A percentile compares a stretch with the other conserved stretches of the same genome.
Conservation (phyloP, 2,113 vertebrate species). For the Camarhynchus parvulus region DNA sequence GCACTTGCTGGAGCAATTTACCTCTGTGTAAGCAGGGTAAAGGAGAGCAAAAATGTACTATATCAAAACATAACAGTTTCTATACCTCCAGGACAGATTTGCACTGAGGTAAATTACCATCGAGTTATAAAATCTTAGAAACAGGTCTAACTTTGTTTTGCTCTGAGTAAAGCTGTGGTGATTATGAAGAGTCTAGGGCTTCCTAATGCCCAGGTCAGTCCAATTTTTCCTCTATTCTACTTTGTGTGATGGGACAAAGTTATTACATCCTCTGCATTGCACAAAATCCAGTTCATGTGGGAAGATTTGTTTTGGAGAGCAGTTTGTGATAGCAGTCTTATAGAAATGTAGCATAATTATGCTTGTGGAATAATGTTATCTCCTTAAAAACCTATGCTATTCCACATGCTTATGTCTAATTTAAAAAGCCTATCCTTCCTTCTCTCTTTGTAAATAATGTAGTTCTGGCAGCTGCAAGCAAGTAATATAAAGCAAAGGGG, state of each 20-base stretch:
- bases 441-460: not conserved
- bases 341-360: not conserved
- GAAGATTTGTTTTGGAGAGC: not conserved
- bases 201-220: not conserved
- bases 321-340: not conserved
- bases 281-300: not conserved
- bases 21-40: not conserved
- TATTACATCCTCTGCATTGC: not conserved
- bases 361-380: not conserved
- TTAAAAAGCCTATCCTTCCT: not conserved
- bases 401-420: not conserved
- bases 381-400: not conserved
- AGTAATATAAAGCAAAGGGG: not conserved
- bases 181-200: not conserved
- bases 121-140: not conserved
- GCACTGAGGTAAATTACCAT: not conserved
- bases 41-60: not conserved
- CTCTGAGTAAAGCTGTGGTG: not conserved
- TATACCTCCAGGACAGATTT: not conserved
- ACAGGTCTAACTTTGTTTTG: not conserved
- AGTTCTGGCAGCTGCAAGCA: not conserved
- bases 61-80: not conserved
- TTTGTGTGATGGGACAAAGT: not conserved
- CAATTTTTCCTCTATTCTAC: not conserved
- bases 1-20: not conserved